Conservation (phyloP, 2,888 invertebrate genomes). For the Chrysolina americana region DNA sequence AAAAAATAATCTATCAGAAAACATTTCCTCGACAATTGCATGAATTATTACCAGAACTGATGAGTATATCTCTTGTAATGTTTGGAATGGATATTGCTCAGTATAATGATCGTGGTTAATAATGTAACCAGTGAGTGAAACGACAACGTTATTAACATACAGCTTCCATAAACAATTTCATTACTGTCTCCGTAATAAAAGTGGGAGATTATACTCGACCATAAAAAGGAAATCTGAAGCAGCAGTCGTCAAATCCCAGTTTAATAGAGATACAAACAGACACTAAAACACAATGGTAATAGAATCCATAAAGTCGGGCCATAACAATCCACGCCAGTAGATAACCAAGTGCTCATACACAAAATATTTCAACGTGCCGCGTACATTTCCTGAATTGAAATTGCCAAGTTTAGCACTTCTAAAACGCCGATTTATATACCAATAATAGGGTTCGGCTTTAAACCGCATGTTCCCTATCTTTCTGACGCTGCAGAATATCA, state of each 20-base stretch:
- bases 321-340: slow-evolving; percentile 41
- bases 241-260: slow-evolving; percentile 46
- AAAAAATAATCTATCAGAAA: no score
- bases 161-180: slow-evolving; percentile 41
- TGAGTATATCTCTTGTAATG: no score
- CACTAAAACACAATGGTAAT: slow-evolving; percentile 47
- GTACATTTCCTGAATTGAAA: slow-evolving; percentile 49
- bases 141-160: background rate
- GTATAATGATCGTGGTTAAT: no score
- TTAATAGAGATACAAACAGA: slow-evolving; percentile 49
- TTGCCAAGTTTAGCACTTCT: slow-evolving; percentile 47
- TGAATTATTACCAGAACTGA: no score
- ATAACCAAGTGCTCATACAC: slow-evolving; percentile 45
- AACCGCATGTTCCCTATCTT: slow-evolving; percentile 42
- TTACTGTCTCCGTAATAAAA: slow-evolving; percentile 36
- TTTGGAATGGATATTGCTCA: no score
- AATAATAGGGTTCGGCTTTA: slow-evolving; percentile 40
- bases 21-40: no score
- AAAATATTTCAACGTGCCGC: slow-evolving; percentile 43
- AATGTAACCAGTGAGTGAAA: background rate
- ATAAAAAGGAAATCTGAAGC: slow-evolving; percentile 42
- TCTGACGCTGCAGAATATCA: slow-evolving; percentile 18
- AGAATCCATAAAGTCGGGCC: slow-evolving; percentile 48
- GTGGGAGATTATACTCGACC: slow-evolving; percentile 38
- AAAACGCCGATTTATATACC: slow-evolving; percentile 47